Evolutionary conservation across 2,797 vertebrate species (phyloP), one percentile per base, ranked within the genome.

Genomic region (Acipenser oxyrinchus): DNA sequence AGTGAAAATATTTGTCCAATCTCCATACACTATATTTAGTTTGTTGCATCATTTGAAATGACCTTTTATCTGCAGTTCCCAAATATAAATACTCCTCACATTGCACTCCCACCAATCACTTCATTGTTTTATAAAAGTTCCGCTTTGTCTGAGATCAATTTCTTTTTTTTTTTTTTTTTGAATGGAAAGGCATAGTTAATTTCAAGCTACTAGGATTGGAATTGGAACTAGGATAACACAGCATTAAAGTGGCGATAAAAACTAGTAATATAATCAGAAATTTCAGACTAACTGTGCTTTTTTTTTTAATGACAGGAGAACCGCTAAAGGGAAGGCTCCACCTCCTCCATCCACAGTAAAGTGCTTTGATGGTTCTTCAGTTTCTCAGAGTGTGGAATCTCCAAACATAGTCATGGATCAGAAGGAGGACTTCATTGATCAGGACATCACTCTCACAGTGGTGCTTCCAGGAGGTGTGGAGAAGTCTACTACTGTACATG

Each of bases 321-420:
- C 94, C 69, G 82, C 86, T 71, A 95, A 95, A 87, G 90, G 87
- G 75, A 96, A 94, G 87, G 95, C 94, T 37, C 95, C 96, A 0
- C 88, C 87, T 77, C 95, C 95, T 66, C 95, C 96, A 48, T 70
- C 72, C 51, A 89, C 86, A 71, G 75, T 82, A 70, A 90, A 87
- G 75, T 74, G 72, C 10, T 11, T 76, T 77, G 83, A 86, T 68
- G 78, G 82, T 70, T 80, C 86, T 69, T 78, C 82, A 3, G 81
- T 82, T 65, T 87, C 83, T 71, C 88, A 88, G 82, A 86, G 83
- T 62, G 80, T 83, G 66, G 88, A 83, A 66, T 74, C 81, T 67
- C 73, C 78, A 72, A 74, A 75, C 68, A 76, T 85, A 68, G 80
- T 75, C 70, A 95, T 94, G 93, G 95, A 98, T 66, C 93, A 93